These are phyloP conservation scores for Urocyon cinereoargenteus DNA, from an alignment of 2,797 vertebrate species.

Conservation along the genomic window DNA sequence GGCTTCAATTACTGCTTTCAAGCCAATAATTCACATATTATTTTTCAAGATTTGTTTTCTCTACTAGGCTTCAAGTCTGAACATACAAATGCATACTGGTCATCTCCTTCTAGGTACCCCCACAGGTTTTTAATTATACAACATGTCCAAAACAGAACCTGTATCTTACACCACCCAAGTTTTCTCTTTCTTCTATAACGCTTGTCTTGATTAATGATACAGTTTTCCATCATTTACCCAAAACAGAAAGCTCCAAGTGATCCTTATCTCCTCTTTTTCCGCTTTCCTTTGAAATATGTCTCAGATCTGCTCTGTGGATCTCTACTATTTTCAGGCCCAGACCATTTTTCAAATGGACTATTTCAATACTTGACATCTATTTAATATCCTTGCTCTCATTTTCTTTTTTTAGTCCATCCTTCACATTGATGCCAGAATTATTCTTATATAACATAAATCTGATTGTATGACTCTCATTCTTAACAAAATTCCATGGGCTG, in stretches of 20 bases:
- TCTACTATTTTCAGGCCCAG: not conserved
- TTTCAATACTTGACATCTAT: not conserved
- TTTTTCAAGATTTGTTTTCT: not conserved
- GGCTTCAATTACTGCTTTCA: not conserved
- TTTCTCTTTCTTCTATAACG: not conserved
- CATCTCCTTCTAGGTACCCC: not conserved
- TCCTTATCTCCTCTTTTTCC: not conserved
- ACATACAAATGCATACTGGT: not conserved
- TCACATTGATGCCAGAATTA: constrained; percentile 6
- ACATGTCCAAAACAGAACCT: not conserved
- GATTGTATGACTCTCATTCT: not conserved
- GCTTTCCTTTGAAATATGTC: not conserved
- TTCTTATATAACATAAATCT: not conserved
- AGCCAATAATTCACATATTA: not conserved
- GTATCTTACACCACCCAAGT: not conserved
- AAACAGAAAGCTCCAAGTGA: not conserved
- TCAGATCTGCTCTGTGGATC: not conserved
- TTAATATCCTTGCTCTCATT: not conserved
- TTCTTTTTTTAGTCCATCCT: not conserved
- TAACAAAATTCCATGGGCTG: not conserved
- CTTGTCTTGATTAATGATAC: not conserved
- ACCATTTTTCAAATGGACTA: constrained; percentile 12
- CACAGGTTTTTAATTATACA: not conserved
- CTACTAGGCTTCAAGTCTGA: not conserved
- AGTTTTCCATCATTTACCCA: not conserved